These are phyloP conservation scores for Pollenia griseotomentosa DNA, from an alignment of 2,888 invertebrate species.

Conservation along the genomic window DNA sequence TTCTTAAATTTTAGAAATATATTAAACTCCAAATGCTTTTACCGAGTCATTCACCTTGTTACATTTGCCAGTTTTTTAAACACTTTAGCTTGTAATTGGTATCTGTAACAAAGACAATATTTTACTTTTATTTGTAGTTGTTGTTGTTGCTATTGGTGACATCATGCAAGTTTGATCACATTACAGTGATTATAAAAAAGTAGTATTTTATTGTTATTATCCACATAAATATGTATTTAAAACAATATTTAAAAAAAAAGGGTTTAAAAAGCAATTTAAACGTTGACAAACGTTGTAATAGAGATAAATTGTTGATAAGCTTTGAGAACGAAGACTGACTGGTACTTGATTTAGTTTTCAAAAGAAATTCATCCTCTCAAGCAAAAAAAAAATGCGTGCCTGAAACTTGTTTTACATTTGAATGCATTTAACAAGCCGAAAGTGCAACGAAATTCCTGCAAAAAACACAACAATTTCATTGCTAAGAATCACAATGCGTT, in stretches of 20 bases:
- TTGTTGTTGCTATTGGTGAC: conserved; percentile 40
- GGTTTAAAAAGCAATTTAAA: conserved; percentile 65
- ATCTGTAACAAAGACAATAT: conserved; percentile 21
- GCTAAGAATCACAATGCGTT: conserved; percentile 65
- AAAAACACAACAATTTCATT: conserved; percentile 19
- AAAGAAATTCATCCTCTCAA: background rate
- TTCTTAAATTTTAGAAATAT: background rate
- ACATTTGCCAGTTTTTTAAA: conserved; percentile 16
- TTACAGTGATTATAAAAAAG: conserved; percentile 68
- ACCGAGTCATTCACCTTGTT: conserved; percentile 45
- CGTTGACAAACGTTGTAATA: conserved; percentile 44
- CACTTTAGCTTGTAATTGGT: conserved; percentile 22
- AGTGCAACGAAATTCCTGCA: background rate
- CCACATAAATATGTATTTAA: conserved; percentile 46
- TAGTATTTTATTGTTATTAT: conserved; percentile 36
- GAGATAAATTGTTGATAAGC: conserved; percentile 35
- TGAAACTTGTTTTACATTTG: conserved; percentile 58
- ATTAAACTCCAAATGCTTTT: background rate
- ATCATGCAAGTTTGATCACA: conserved; percentile 70
- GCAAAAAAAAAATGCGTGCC: conserved; percentile 46
- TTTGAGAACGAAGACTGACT: conserved; percentile 40
- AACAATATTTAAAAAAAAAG: conserved; percentile 41
- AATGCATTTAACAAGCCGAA: conserved; percentile 41
- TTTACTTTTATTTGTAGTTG: background rate
- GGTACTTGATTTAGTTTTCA: conserved; percentile 11